These are phyloP conservation scores for Drepana falcataria DNA, from an alignment of 2,888 invertebrate genomes.

Conservation along the genomic window DNA sequence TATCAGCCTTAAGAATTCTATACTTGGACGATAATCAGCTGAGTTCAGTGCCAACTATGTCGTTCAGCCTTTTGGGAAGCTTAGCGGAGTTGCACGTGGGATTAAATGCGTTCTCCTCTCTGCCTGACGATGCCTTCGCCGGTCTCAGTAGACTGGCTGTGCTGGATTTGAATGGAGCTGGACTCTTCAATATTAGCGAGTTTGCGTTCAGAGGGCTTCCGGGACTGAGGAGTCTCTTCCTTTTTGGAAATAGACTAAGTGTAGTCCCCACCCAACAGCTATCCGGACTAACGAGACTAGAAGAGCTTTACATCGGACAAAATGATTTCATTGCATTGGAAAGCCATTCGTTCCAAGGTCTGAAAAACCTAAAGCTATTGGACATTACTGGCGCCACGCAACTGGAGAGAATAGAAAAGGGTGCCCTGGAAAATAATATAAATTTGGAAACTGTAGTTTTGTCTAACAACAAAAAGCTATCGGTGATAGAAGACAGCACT, in stretches of 20 bases:
- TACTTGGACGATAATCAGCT: slow-evolving; percentile 92
- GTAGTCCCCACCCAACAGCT: slow-evolving; percentile 87
- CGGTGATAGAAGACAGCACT: slow-evolving; percentile 86
- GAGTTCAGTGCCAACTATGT: slow-evolving; percentile 85
- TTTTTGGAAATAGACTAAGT: slow-evolving; percentile 88
- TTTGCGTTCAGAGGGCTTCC: slow-evolving; percentile 87
- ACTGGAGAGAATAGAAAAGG: slow-evolving; percentile 85
- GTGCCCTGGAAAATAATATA: slow-evolving; percentile 87
- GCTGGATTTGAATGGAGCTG: slow-evolving; percentile 89
- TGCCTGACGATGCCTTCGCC: slow-evolving; percentile 88
- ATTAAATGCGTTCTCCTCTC: slow-evolving; percentile 86
- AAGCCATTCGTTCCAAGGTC: slow-evolving; percentile 86
- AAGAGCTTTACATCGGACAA: slow-evolving; percentile 89
- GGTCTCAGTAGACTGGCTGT: slow-evolving; percentile 86
- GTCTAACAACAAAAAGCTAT: slow-evolving; percentile 87
- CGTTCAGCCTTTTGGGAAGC: slow-evolving; percentile 85
- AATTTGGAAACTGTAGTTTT: slow-evolving; percentile 88
- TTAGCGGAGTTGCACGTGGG: slow-evolving; percentile 92
- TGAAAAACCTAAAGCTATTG: slow-evolving; percentile 86
- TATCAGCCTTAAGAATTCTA: slow-evolving; percentile 86
- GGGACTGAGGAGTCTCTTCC: slow-evolving; percentile 85
- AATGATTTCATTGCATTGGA: slow-evolving; percentile 86
- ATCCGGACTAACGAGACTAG: slow-evolving; percentile 84
- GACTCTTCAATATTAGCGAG: slow-evolving; percentile 87
- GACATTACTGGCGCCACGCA: slow-evolving; percentile 89